Conservation (phyloP, 2,113 vertebrate genomes). For the Urocolius indicus region DNA sequence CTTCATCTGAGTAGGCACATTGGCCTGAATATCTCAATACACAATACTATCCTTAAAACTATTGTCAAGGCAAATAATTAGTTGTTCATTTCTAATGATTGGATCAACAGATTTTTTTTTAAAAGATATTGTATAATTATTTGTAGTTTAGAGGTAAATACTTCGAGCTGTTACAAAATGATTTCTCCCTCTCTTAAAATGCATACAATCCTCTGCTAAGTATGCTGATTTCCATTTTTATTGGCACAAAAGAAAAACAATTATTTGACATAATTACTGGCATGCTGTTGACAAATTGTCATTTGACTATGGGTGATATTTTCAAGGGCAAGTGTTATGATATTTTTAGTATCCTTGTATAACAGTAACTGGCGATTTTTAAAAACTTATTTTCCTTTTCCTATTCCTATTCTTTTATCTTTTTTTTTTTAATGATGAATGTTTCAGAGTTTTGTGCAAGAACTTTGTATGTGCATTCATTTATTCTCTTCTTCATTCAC, state of each 20-base stretch:
- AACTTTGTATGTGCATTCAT: not conserved
- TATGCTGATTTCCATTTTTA: constrained; percentile 50
- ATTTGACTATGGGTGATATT: not conserved
- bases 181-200: constrained; percentile 26
- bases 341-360: not conserved
- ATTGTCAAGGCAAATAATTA: not conserved
- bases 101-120: not conserved
- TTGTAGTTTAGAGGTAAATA: constrained; percentile 21
- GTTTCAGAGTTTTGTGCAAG: not conserved
- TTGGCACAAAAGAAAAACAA: constrained; percentile 47
- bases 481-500: not conserved
- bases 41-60: not conserved
- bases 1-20: not conserved
- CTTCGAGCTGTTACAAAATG: constrained; percentile 11
- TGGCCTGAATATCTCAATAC: not conserved
- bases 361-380: not conserved
- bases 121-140: constrained; percentile 36
- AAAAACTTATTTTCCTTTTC: not conserved
- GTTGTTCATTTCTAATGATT: not conserved
- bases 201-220: constrained; percentile 4
- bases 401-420: not conserved
- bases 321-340: not conserved
- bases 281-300: constrained; percentile 1
- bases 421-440: not conserved
- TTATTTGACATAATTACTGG: constrained; percentile 49